These are phyloP conservation scores for Neolamprologus sp. DNA, from an alignment of 2,113 vertebrate genomes.

Conservation along the genomic window DNA sequence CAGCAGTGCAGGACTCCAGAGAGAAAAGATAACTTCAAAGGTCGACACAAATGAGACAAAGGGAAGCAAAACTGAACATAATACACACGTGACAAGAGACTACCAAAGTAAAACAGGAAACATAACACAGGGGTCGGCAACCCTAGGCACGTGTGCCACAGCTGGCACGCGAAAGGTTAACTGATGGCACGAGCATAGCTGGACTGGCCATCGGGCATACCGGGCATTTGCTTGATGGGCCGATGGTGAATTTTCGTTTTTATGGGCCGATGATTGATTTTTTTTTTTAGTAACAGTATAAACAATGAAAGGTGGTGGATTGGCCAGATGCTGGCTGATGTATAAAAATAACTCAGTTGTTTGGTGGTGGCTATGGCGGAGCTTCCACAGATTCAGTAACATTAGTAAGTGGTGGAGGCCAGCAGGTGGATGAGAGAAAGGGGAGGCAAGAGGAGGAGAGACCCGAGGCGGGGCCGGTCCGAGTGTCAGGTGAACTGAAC, in stretches of 20 bases:
- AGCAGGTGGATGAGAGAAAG: too few species aligned
- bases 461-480: accelerated
- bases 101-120: not conserved
- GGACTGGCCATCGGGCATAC: not conserved
- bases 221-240: not conserved
- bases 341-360: too few species aligned
- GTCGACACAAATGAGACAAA: not conserved
- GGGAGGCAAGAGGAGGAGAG: too few species aligned
- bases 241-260: not conserved
- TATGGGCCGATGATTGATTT: not conserved
- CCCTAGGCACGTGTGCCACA: not conserved
- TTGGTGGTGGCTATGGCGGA: too few species aligned
- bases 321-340: too few species aligned
- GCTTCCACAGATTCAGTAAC: too few species aligned
- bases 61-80: not conserved
- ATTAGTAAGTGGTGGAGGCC: too few species aligned
- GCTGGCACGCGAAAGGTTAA: not conserved
- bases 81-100: not conserved
- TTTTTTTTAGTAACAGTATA: not conserved
- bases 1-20: not conserved
- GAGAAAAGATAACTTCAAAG: not conserved
- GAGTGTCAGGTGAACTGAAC: too few species aligned
- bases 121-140: not conserved
- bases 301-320: not conserved
- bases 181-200: not conserved